Evolutionary conservation across 2,888 invertebrate genomes (phyloP).

Genomic region (Actias luna): DNA sequence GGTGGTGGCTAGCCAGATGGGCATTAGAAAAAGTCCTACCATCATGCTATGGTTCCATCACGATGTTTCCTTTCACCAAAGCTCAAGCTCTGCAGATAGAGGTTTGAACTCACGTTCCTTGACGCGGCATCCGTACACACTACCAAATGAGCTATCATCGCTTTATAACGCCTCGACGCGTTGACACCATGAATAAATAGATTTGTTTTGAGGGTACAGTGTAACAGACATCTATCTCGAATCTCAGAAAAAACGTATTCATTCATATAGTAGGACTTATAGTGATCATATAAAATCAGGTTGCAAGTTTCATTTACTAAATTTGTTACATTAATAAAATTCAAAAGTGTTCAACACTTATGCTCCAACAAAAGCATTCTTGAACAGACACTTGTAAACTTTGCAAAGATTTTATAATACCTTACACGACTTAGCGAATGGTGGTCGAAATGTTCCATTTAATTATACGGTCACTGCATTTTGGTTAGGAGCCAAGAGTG

Average conservation of each 20-base stretch:
- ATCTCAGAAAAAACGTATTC: not conserved
- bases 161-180: no score
- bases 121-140: no score
- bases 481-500: constrained; percentile 32
- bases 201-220: no score
- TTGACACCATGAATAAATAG: no score
- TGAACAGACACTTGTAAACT: not conserved
- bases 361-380: not conserved
- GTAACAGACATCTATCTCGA: no score
- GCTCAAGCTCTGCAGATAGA: no score
- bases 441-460: constrained; percentile 33
- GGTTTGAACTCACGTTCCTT: no score
- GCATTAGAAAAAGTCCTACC: no score
- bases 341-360: not conserved
- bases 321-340: not conserved
- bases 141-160: no score
- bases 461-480: constrained; percentile 35
- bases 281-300: not conserved
- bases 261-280: not conserved
- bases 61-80: no score
- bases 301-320: not conserved
- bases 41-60: no score
- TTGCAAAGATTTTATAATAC: constrained; percentile 13
- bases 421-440: constrained; percentile 22
- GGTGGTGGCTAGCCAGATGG: no score